phyloP scores from a whole-genome alignment of 37 sponge, comb jelly and placozoan genomes.

The Aplysina aerophoba region DNA sequence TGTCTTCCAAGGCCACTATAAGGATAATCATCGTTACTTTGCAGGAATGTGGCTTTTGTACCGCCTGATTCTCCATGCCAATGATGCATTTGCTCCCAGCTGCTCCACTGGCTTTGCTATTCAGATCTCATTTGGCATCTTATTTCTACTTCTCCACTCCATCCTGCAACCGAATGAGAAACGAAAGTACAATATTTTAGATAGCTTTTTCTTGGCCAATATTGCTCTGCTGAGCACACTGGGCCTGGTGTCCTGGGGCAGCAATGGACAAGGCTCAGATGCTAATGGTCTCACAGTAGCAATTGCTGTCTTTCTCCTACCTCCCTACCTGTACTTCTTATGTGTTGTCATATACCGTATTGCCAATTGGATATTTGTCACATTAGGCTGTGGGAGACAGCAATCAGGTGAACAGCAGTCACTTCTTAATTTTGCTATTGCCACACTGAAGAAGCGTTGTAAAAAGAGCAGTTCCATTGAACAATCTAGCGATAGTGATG shows the following conservation, averaged over 20 bases:
- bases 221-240: background rate
- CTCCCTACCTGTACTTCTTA: no score
- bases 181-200: background rate
- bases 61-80: background rate
- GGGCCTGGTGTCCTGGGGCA: background rate
- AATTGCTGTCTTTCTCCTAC: no score
- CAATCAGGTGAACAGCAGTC: no score
- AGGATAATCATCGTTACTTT: background rate
- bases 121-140: background rate
- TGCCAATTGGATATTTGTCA: no score
- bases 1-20: background rate
- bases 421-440: no score
- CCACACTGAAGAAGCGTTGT: no score
- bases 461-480: no score
- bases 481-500: no score
- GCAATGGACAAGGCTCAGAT: no score
- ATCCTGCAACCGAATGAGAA: background rate
- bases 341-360: no score
- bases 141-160: constrained; percentile 8
- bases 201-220: background rate
- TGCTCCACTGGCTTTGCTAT: background rate
- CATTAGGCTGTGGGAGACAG: no score
- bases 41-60: constrained; percentile 15
- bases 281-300: no score
- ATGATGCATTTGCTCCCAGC: background rate